These are phyloP conservation scores for Nephrotoma flavescens DNA, from an alignment of 2,888 invertebrate genomes.

Conservation along the genomic window DNA sequence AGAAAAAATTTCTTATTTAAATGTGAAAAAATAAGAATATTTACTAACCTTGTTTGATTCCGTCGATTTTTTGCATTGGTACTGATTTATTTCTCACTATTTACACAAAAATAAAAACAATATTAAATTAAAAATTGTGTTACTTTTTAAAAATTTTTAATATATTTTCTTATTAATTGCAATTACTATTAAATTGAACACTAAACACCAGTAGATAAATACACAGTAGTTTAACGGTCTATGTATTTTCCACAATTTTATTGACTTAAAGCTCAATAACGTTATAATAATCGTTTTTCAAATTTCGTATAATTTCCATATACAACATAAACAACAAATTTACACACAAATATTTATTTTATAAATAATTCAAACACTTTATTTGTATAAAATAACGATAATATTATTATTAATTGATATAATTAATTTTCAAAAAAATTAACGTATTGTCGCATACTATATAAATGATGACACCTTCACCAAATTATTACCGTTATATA, in stretches of 20 bases:
- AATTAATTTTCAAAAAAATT: background rate
- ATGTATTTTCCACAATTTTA: background rate
- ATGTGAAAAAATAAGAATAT: background rate
- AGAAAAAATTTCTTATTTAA: background rate
- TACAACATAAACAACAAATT: background rate
- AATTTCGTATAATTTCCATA: background rate
- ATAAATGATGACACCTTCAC: background rate
- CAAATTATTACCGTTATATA: background rate
- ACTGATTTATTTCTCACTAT: constrained; percentile 3
- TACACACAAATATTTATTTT: no score
- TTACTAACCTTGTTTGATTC: constrained; percentile 6
- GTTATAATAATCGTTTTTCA: background rate
- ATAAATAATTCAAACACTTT: background rate
- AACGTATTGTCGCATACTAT: background rate
- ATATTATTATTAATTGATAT: background rate
- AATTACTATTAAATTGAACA: background rate
- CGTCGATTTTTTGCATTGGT: constrained; percentile 6
- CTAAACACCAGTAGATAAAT: background rate
- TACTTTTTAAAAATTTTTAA: background rate
- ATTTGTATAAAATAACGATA: background rate
- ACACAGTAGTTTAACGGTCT: background rate
- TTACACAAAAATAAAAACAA: background rate
- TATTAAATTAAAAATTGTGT: background rate
- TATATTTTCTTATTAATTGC: background rate
- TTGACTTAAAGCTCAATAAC: background rate